Base-by-base conservation (phyloP, 2,888 invertebrate species). In the Amiota minor region DNA sequence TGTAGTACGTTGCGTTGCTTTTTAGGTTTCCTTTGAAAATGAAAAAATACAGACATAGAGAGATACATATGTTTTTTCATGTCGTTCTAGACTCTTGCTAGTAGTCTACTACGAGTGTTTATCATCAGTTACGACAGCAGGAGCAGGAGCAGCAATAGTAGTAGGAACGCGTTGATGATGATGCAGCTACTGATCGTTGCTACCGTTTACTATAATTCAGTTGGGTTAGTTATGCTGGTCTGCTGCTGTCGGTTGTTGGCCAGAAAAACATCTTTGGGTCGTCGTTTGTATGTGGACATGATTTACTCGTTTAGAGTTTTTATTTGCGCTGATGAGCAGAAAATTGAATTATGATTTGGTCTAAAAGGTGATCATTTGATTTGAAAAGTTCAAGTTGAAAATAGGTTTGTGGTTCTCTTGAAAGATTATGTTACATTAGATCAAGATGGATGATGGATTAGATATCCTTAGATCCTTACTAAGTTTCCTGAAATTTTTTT, bases 261-360 rank as follows among this genome's bases (percentile, higher is more conserved):
- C 35, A 35, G 35, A 6, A 16, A 16, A 16, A 16, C 59, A 20
- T 35, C 35, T 35, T 35, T 35, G 35, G 20, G 59, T 59, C 59
- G 53, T 53, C 16, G 53, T 16, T 35, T 14, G 67, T 16, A 11
- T 23, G 50, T 68, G 67, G 20, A 68, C 67, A 68, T 68, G 67
- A 68, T 68, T 68, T 68, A 68, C 49, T 68, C 45, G 20, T 47
- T 68, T 53, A 18, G 11, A 35, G 50, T 68, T 68, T 50, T n/a
- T 53, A 68, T 68, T 68, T 68, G 67, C 46, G 53, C 53, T 68
- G 67, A 68, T 68, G 67, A 68, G 67, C 67, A n/a, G 67, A 68
- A 68, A 35, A 35, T 20, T 68, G 67, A 68, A 10, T 68, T 68
- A 68, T 68, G 67, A 23, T 12, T 68, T 20, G 20, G 23, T 23